Base-by-base conservation (phyloP, 1,140 invertebrate species). In the Drosophila funebris region DNA sequence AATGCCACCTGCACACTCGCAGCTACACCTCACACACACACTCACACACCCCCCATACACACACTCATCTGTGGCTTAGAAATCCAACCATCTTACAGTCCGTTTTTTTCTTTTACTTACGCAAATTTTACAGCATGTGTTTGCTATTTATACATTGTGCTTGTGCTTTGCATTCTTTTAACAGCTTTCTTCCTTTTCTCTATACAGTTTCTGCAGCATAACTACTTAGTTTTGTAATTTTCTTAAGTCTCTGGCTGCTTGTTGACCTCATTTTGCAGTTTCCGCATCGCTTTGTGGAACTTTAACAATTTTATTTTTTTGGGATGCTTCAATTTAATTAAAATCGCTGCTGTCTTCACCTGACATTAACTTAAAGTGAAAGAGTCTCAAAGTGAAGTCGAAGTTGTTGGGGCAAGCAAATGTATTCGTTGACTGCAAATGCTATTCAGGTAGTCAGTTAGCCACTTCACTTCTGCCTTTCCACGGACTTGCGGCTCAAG, bases 321-420 rank as follows among this genome's bases (percentile, higher is more conserved):
- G 41, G 41, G 56, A 53, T 29, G 58, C 57, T 67, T 77, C 77
- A 74, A 84, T 73, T 84, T 74, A 84, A 84, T 84, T 84, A 81
- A 84, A 87, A 71, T 58, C 67, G 64, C 73, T 58, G 58, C 48
- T 66, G 67, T 8, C 9, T 8, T 9, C 14, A 36, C 14, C 58
- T 52, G 1, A 58, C 9, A 6, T 8, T 9, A 24, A 4, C 20
- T 48, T 48, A 29, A 48, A 48, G 24, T 36, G 5, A 46, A 24
- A 7, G 39, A 18, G 22, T 46, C 22, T 18, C 14, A 43, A 14
- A 48, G 44, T 46, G 18, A 20, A 24, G 43, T 5, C 43, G 16
- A 41, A 48, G 14, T 62, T 44, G 16, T 44, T n/a, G n/a, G 39
- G 37, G 31, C 39, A 58, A 58, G 43, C 41, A 48, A 36, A 48